Conservation (phyloP, 2,113 vertebrate genomes). For the Seriola dumerili region DNA sequence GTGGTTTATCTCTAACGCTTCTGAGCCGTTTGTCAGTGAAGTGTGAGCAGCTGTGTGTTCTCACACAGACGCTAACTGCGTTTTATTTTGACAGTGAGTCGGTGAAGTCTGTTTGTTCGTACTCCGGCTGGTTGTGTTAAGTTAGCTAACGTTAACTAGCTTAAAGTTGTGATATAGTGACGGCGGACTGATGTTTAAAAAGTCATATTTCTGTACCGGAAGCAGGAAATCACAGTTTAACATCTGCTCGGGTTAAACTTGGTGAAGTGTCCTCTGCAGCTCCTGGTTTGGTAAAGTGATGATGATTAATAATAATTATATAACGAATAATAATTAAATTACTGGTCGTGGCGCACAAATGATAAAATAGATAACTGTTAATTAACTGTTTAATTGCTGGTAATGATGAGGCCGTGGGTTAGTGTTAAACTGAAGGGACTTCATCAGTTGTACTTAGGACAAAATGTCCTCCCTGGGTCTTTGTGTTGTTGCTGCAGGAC, state of each 20-base stretch:
- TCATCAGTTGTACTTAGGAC: background rate
- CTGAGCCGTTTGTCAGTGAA: fast-evolving
- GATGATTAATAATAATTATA: background rate
- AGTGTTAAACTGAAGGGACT: background rate
- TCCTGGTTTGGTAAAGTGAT: background rate
- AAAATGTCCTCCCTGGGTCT: conserved; percentile 11
- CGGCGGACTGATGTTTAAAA: background rate
- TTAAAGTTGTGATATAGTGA: no score
- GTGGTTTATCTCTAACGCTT: fast-evolving
- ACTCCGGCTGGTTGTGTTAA: no score
- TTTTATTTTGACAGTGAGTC: background rate
- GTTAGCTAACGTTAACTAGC: background rate
- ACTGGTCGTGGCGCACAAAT: background rate
- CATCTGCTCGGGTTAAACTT: no score
- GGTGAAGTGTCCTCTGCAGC: background rate
- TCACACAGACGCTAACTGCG: background rate
- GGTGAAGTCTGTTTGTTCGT: background rate
- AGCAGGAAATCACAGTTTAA: no score
- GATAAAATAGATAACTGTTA: background rate
- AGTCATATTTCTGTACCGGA: background rate
- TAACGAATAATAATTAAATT: background rate
- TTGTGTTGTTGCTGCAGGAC: background rate
- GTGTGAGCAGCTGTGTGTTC: fast-evolving
- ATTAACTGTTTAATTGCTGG: background rate
- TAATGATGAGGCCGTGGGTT: fast-evolving